Base-by-base conservation (phyloP, 2,797 vertebrate genomes). In the Schizopygopsis pylzovi region DNA sequence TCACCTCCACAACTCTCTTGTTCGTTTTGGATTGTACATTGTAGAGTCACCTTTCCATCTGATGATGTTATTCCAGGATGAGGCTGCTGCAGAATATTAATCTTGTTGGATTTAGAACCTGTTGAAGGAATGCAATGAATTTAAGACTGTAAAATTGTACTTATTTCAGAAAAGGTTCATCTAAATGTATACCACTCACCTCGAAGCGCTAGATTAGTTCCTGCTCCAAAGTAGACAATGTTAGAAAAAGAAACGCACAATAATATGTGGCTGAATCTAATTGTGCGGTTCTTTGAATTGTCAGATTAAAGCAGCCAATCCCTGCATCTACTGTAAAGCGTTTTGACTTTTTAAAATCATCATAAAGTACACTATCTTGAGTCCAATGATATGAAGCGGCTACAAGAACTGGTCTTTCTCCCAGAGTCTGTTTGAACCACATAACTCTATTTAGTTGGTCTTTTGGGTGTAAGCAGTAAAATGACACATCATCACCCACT, bases 1-100 rank as follows among this genome's bases (percentile, higher is more conserved):
- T 85, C 86, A 81, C 59, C 87, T 85, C 45, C 87, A 87, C 85
- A 87, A 47, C 18, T 80, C 68, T 83, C 75, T 43, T 61, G 20
- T 1, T 81, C 41, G 43, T 28, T 33, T 20, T 70, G 56, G 18
- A 88, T 63, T 87, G 77, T 41, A 63, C 89, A 90, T 10, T 87
- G 82, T 33, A 89, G 82, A 49, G 28, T 79, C 82, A 73, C 83
- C 28, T 79, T 86, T 61, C 85, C 79, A 85, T 72, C 79, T 20
- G 79, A 54, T 12, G 75, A 45, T 20, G 83, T 20, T 54, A 37
- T 7, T 18, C 52, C 65, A 49, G 79, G 11, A 47, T 54, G 16
- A 43, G 47, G 59, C 52, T 61, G 28, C 33, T 81, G 76, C 22
- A 85, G 70, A 52, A 87, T 54, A 20, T 65, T 70, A 25, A 79